These are phyloP conservation scores for Drosophila barbarae DNA, from an alignment of 2,888 invertebrate genomes.

Conservation along the genomic window DNA sequence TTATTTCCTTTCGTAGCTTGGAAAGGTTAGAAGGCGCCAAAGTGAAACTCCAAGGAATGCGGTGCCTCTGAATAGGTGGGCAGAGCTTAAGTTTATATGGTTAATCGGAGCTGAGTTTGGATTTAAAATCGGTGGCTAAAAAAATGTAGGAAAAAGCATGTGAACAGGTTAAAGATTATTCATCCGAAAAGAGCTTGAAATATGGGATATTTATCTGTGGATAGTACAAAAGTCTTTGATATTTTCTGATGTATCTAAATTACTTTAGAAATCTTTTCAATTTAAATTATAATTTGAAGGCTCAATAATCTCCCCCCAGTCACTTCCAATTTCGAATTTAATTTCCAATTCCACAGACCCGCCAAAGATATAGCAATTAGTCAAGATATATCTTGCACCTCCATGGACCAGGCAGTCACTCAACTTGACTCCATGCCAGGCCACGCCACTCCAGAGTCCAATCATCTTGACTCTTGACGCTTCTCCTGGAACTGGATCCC, in stretches of 20 bases:
- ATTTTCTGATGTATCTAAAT: background rate
- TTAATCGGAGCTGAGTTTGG: constrained; percentile 25
- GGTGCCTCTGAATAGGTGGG: constrained; percentile 18
- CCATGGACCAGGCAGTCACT: constrained; percentile 23
- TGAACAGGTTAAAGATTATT: constrained; percentile 2
- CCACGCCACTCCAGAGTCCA: background rate
- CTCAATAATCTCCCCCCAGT: too few relatives aligned
- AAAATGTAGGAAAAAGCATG: constrained; percentile 4
- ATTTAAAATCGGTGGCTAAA: background rate
- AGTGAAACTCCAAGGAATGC: constrained; percentile 44
- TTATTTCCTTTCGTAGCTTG: background rate
- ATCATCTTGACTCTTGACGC: constrained; percentile 21
- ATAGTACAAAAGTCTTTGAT: background rate
- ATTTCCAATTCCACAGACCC: background rate
- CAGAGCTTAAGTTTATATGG: constrained; percentile 26
- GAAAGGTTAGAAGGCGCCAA: constrained; percentile 57
- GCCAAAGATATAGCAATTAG: constrained; percentile 32
- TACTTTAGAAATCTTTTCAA: background rate
- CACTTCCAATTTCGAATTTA: background rate
- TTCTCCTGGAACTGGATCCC: constrained; percentile 13
- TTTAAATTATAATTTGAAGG: background rate
- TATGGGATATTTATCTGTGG: background rate
- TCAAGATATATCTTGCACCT: constrained; percentile 22
- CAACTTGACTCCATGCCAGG: constrained; percentile 14
- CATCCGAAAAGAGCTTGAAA: too few relatives aligned